Percentiles rank a stretch among this genome's conserved stretches.
Evolutionary conservation across 2,113 vertebrate species (phyloP).

Genomic region (Tursiops truncatus): DNA sequence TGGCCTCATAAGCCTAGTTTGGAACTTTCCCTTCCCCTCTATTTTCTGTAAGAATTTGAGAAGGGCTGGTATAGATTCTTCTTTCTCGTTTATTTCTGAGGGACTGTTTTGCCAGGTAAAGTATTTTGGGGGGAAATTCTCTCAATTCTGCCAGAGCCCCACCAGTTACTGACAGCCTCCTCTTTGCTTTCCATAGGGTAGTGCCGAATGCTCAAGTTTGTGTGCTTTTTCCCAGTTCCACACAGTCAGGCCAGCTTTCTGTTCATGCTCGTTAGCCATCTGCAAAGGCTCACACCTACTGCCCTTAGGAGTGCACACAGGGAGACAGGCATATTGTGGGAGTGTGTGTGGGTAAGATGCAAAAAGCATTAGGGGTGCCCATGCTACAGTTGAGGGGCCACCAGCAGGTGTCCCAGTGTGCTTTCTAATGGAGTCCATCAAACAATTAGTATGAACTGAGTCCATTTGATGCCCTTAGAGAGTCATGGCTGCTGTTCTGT

Average conservation of each 20-base stretch:
- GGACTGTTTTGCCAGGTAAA: not conserved
- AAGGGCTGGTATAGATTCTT: not conserved
- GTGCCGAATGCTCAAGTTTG: not conserved
- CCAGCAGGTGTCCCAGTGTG: too few species aligned
- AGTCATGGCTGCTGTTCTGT: not conserved
- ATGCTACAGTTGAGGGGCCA: not conserved
- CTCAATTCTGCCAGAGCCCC: not conserved
- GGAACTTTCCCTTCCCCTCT: not conserved
- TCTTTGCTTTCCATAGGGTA: not conserved
- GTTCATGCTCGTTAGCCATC: not conserved
- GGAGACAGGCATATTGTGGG: not conserved
- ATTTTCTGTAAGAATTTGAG: not conserved
- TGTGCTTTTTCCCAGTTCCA: not conserved
- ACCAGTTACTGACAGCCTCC: not conserved
- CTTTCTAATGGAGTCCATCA: not conserved
- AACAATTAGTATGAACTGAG: not conserved
- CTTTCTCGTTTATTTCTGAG: not conserved
- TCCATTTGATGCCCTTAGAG: not conserved
- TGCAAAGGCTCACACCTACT: not conserved
- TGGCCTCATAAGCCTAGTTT: not conserved
- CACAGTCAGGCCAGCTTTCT: not conserved
- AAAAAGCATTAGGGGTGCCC: not conserved
- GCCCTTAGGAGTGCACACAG: not conserved
- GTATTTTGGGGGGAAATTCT: not conserved
- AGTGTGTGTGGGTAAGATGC: not conserved